phyloP scores from a whole-genome alignment of 1,140 invertebrate genomes.

The Trichoplusia ni region DNA sequence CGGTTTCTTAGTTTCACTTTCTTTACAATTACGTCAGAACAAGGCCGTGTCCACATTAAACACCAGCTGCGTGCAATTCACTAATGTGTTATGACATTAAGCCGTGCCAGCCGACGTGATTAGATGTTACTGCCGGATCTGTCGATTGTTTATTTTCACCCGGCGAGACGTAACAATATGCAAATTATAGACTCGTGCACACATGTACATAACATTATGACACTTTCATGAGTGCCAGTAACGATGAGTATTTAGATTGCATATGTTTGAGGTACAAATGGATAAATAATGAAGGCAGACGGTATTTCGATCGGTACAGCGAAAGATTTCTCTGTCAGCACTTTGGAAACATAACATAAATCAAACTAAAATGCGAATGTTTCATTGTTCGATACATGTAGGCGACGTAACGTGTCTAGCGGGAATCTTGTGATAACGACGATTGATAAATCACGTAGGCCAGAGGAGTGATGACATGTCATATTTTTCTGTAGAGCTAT shows the following conservation, averaged over 20 bases:
- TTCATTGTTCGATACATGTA: background rate
- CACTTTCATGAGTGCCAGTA: constrained; percentile 38
- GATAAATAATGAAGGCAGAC: background rate
- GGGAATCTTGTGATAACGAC: constrained; percentile 4
- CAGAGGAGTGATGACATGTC: background rate
- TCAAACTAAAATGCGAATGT: background rate
- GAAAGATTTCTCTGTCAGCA: constrained; percentile 13
- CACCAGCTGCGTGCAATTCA: constrained; percentile 31
- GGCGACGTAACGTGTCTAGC: no score
- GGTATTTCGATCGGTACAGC: background rate
- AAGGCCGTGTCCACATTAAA: constrained; percentile 43
- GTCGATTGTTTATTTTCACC: constrained; percentile 51
- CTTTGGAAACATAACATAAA: background rate
- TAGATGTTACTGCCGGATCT: constrained; percentile 41
- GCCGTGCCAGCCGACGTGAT: constrained; percentile 32
- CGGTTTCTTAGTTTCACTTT: constrained; percentile 59
- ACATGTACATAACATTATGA: constrained; percentile 37
- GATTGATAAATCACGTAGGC: constrained; percentile 27
- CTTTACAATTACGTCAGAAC: constrained; percentile 50
- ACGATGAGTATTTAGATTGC: constrained; percentile 34
- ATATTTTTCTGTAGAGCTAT: no score
- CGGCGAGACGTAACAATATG: constrained; percentile 47
- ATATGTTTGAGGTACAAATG: background rate
- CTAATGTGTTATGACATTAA: constrained; percentile 48
- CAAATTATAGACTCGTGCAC: constrained; percentile 42